A percentile compares a stretch with the other conserved stretches of the same genome.
These are phyloP conservation scores for Caranx melampygus DNA, from an alignment of 2,113 vertebrate species.

Conservation along the genomic window DNA sequence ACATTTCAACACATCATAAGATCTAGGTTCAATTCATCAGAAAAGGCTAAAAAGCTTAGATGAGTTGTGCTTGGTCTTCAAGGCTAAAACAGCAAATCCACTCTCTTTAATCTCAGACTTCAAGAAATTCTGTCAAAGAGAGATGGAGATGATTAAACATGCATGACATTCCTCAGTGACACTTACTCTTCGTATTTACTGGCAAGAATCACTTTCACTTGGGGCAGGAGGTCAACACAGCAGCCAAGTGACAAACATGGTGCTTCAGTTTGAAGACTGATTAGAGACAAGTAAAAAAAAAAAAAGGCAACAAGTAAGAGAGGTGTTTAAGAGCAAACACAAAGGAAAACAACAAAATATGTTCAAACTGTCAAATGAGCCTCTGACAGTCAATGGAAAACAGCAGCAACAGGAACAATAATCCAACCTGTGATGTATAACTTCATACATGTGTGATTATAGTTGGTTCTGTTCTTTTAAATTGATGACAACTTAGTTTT, in stretches of 20 bases:
- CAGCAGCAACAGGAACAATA: not conserved
- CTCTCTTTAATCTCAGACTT: not conserved
- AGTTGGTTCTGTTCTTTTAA: not conserved
- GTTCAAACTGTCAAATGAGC: not conserved
- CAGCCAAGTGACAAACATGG: constrained; percentile 94
- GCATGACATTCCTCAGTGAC: not conserved
- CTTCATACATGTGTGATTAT: not conserved
- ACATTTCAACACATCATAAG: not conserved
- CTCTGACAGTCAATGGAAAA: not conserved
- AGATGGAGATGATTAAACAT: not conserved
- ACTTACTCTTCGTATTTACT: constrained; percentile 97
- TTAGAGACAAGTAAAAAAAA: constrained; percentile 17
- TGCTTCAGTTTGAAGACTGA: constrained; percentile 95
- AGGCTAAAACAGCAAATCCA: constrained; percentile 18
- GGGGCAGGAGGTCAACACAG: constrained; percentile 96
- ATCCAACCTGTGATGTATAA: not conserved
- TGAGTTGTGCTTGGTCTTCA: not conserved
- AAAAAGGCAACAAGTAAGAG: not conserved
- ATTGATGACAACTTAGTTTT: not conserved
- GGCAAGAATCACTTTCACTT: constrained; percentile 91
- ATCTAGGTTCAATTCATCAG: constrained; percentile 10
- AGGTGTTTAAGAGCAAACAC: not conserved
- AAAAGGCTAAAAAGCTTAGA: not conserved
- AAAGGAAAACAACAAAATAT: not conserved
- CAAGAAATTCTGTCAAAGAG: not conserved